A percentile compares a stretch with the other conserved stretches of the same genome.
Conservation (phyloP, 2,888 invertebrate species). For the Tromatobia lineatoria region DNA sequence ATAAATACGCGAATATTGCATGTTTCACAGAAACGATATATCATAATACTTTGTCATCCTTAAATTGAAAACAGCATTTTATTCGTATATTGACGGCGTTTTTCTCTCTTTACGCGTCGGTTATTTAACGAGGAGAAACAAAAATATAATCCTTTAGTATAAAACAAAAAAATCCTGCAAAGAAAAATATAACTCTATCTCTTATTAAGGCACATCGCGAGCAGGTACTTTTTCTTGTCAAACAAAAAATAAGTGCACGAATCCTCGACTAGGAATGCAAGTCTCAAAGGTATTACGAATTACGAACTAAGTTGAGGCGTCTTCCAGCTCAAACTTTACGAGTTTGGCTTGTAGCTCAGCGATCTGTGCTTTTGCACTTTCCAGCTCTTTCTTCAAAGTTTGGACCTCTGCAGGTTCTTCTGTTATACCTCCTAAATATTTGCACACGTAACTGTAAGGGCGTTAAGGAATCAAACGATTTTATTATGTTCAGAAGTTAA, state of each 20-base stretch:
- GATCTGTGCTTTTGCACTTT: constrained; percentile 88
- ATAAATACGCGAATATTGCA: constrained; percentile 13
- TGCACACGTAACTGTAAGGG: constrained; percentile 86
- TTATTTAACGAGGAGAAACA: neutral
- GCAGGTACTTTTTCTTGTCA: constrained; percentile 35
- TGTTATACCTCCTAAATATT: constrained; percentile 85
- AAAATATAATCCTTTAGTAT: constrained; percentile 13
- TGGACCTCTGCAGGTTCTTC: constrained; percentile 85
- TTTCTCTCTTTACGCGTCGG: neutral
- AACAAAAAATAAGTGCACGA: constrained; percentile 13
- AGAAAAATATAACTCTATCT: constrained; percentile 36
- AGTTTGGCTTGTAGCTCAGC: constrained; percentile 89
- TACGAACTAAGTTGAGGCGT: constrained; percentile 44
- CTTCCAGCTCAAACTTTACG: constrained; percentile 79
- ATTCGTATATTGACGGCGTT: constrained; percentile 3
- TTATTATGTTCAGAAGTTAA: too few relatives aligned
- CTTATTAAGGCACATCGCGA: constrained; percentile 56
- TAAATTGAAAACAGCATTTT: constrained; percentile 43
- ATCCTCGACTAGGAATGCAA: constrained; percentile 60
- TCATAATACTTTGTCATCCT: constrained; percentile 46
- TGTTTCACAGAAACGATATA: constrained; percentile 11
- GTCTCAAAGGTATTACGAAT: constrained; percentile 27
- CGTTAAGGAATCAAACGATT: neutral
- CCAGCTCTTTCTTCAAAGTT: constrained; percentile 86
- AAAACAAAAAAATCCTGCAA: constrained; percentile 36